phyloP scores from a whole-genome alignment of 2,888 invertebrate genomes.

The Scaptomyza reducta region DNA sequence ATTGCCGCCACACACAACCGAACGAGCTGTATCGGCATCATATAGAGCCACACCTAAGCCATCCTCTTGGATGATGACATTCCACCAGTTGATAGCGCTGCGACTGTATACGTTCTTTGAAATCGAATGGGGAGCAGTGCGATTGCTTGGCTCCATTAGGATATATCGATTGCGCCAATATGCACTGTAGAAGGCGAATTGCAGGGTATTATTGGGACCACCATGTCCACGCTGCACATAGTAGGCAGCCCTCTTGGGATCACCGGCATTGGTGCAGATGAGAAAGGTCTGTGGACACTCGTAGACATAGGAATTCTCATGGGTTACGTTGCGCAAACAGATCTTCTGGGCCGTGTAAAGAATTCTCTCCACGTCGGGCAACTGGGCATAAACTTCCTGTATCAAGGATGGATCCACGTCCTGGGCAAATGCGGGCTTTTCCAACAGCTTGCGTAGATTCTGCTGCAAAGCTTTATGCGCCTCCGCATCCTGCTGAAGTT shows the following conservation, averaged over 20 bases:
- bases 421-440: constrained; percentile 33
- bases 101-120: constrained; percentile 72
- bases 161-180: constrained; percentile 72
- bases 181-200: constrained; percentile 64
- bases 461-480: constrained; percentile 31
- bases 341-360: constrained; percentile 64
- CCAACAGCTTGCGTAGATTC: constrained; percentile 49
- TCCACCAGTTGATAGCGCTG: constrained; percentile 55
- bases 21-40: constrained; percentile 42
- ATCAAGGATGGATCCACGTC: constrained; percentile 34
- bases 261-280: constrained; percentile 65
- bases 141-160: constrained; percentile 37
- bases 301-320: constrained; percentile 60
- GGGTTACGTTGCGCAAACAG: constrained; percentile 66
- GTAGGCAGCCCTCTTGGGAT: constrained; percentile 65
- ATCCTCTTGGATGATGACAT: constrained; percentile 34
- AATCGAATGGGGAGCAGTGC: constrained; percentile 30
- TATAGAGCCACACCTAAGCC: constrained; percentile 56
- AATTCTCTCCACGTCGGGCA: constrained; percentile 57
- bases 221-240: constrained; percentile 49
- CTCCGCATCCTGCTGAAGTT: constrained; percentile 29
- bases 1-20: constrained; percentile 71
- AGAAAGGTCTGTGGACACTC: constrained; percentile 74
- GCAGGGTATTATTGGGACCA: constrained; percentile 28
- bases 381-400: constrained; percentile 33